Evolutionary conservation across 2,797 vertebrate genomes (phyloP), one percentile per base, ranked within the genome.

Genomic region (Rousettus madagascariensis): DNA sequence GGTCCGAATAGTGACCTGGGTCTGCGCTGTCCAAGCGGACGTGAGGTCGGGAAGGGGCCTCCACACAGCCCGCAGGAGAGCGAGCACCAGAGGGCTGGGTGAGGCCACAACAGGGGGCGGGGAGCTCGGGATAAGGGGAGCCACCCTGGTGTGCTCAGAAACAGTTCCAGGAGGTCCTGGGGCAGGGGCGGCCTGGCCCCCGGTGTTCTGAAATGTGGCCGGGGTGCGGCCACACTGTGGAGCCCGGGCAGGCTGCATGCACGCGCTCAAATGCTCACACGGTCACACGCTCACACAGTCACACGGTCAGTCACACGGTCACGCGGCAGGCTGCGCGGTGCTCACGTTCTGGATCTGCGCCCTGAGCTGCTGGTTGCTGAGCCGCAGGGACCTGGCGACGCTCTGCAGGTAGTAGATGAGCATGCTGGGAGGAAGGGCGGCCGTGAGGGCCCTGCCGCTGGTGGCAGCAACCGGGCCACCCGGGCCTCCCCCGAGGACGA

Each of bases 391-490:
- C 66, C 99, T 98, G 30, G 99, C 99, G 82, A 99, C 99, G 96
- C 99, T 99, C 97, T 99, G 99, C 24, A 99, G 99, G 97, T 99
- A 99, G 97, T 99, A 99, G 97, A 99, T 99, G 91, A 99, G 98
- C 99, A 99, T 99, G 98, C 99, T 99, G 19, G 96, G 95, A 97
- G 1, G 26, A 6, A 61, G 26, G 2, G 28, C 59, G 5, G 5
- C 26, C 0, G 55, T 57, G 55, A 57, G 24, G 22, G 26, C 55
- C 22, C 19, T 15, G 46, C 9, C 9, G 9, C 9, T 10, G 22
- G 22, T 20, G 19, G 53, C 53, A 19, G 53, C 22, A 20, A 9
- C 55, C 55, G 1, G 8, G 55, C 1, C 20, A 2, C 28, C 59
- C 59, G 7, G 6, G 36, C 49, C 16, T 1, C 51, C 24, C 26